A percentile compares a stretch with the other conserved stretches of the same genome.
phyloP scores from a whole-genome alignment of 2,888 invertebrate species.

The Cotesia congregata region DNA sequence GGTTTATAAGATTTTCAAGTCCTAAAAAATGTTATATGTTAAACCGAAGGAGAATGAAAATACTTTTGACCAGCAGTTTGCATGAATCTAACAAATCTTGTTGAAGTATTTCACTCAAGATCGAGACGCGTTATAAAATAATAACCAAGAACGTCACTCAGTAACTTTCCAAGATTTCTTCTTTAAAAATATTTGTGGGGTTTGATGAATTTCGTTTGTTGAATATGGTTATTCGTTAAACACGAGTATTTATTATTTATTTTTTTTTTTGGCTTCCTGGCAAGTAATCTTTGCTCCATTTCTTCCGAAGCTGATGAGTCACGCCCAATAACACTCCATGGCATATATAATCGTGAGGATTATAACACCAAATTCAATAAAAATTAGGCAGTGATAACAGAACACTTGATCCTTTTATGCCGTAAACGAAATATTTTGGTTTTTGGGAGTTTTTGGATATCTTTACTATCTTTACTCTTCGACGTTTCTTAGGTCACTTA shows the following conservation, averaged over 20 bases:
- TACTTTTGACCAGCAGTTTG: slow-evolving; percentile 29
- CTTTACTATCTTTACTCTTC: not conserved
- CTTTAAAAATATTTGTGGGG: slow-evolving; percentile 28
- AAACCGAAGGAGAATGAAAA: slow-evolving; percentile 39
- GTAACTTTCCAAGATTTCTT: slow-evolving; percentile 39
- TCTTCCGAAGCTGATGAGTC: slow-evolving; percentile 30
- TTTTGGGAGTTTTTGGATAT: not conserved
- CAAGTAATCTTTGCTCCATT: slow-evolving; percentile 22
- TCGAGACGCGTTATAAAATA: slow-evolving; percentile 44
- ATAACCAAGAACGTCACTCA: slow-evolving; percentile 44
- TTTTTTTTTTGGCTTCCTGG: not conserved
- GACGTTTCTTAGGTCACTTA: not conserved
- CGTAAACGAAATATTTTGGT: not conserved
- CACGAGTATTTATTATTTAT: slow-evolving; percentile 16
- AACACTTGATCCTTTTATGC: not conserved
- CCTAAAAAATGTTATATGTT: not conserved
- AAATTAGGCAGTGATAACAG: not conserved
- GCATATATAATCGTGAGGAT: slow-evolving; percentile 44
- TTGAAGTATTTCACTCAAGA: not conserved
- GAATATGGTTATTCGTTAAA: slow-evolving; percentile 38
- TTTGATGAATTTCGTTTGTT: slow-evolving; percentile 35
- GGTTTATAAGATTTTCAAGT: no score
- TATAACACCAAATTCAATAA: slow-evolving; percentile 44
- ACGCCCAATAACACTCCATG: slow-evolving; percentile 40
- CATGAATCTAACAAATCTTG: not conserved